phyloP scores from a whole-genome alignment of 1,140 invertebrate genomes.

The Drosophila pachea region DNA sequence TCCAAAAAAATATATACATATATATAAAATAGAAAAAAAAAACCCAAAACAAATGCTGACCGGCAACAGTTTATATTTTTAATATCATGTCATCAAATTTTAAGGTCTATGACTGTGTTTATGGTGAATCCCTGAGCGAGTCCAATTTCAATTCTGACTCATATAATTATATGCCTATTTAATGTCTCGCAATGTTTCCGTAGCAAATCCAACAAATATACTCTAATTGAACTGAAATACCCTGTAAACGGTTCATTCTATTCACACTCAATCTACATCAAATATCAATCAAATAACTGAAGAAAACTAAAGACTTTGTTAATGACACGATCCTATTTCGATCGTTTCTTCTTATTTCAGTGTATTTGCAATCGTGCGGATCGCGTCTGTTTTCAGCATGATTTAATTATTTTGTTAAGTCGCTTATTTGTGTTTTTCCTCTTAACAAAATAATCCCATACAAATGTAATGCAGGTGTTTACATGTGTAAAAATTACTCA shows the following conservation, averaged over 20 bases:
- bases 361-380: conserved; percentile 2
- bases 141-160: conserved; percentile 24
- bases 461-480: conserved; percentile 45
- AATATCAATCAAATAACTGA: not conserved
- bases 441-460: conserved; percentile 24
- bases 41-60: conserved; percentile 29
- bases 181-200: not conserved
- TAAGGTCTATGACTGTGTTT: conserved; percentile 71
- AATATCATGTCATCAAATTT: conserved; percentile 46
- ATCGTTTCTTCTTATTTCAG: no score
- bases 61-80: conserved; percentile 24
- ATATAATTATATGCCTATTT: conserved; percentile 16
- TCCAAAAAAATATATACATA: no score
- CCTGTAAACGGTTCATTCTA: not conserved
- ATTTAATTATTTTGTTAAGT: conserved; percentile 12
- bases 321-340: no score
- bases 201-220: not conserved
- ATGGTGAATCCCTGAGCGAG: conserved; percentile 38
- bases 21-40: conserved; percentile 9
- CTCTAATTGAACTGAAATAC: not conserved
- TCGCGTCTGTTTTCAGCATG: not conserved
- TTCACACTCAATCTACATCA: no score
- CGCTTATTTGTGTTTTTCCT: conserved; percentile 5
- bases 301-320: no score
- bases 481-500: conserved; percentile 57